Conservation (phyloP, 2,888 invertebrate genomes). For the Hypsopygia costalis region DNA sequence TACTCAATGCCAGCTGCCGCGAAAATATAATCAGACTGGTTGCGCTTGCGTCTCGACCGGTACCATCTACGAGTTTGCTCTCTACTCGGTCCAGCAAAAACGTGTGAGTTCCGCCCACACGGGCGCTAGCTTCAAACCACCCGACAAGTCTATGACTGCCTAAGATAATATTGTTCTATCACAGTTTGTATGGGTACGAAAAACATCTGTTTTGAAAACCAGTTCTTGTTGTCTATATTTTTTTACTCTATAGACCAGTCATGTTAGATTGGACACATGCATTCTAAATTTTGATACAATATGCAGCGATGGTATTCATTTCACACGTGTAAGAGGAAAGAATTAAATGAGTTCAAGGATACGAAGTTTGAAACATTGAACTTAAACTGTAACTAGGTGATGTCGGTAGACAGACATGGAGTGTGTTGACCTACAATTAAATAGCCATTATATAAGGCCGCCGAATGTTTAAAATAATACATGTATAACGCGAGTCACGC, state of each 20-base stretch:
- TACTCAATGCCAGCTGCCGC: conserved; percentile 67
- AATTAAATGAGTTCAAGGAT: conserved; percentile 15
- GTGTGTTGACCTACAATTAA: conserved; percentile 62
- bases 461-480: conserved; percentile 39
- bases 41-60: conserved; percentile 41
- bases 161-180: conserved; percentile 5
- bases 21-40: conserved; percentile 60
- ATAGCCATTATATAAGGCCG: conserved; percentile 48
- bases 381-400: conserved; percentile 10
- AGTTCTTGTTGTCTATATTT: too few species aligned
- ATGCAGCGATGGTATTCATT: too few species aligned
- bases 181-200: neutral
- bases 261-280: too few species aligned
- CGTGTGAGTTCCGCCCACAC: conserved; percentile 64
- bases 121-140: conserved; percentile 12
- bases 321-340: too few species aligned
- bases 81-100: conserved; percentile 53
- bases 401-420: conserved; percentile 24
- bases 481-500: conserved; percentile 27
- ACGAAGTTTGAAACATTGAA: conserved; percentile 11
- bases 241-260: too few species aligned
- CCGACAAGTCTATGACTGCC: conserved; percentile 1
- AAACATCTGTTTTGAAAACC: too few species aligned
- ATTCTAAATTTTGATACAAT: too few species aligned
- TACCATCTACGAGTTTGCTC: conserved; percentile 46